Conservation (phyloP, 2,888 invertebrate genomes). For the Carpatolechia fugitivella region DNA sequence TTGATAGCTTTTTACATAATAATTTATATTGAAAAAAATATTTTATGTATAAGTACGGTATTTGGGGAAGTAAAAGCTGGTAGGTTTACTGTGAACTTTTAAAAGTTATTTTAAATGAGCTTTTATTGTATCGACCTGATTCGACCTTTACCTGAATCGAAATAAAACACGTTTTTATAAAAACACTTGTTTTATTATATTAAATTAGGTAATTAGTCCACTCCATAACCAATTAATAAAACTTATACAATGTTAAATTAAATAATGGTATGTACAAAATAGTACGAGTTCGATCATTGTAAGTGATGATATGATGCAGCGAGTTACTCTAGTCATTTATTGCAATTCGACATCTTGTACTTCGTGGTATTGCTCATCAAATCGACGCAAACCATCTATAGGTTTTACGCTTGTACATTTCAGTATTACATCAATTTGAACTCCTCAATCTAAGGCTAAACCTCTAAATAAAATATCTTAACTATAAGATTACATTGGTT, state of each 20-base stretch:
- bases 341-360: slow-evolving; percentile 51
- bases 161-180: slow-evolving; percentile 16
- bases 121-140: not conserved
- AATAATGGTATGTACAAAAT: slow-evolving; percentile 39
- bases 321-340: not conserved
- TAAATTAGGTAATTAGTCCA: slow-evolving; percentile 49
- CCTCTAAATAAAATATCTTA: not conserved
- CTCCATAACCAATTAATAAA: slow-evolving; percentile 62
- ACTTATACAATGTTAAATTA: slow-evolving; percentile 56
- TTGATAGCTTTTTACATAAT: too few species aligned
- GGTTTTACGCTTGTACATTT: slow-evolving; percentile 49
- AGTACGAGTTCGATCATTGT: not conserved
- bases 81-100: too few species aligned
- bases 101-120: too few species aligned
- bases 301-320: slow-evolving; percentile 1
- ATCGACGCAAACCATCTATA: slow-evolving; percentile 37
- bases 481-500: too few species aligned
- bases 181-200: slow-evolving; percentile 23
- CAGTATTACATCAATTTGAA: slow-evolving; percentile 44
- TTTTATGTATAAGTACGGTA: too few species aligned
- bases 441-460: slow-evolving; percentile 44
- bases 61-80: too few species aligned
- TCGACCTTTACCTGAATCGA: not conserved
- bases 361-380: slow-evolving; percentile 62
- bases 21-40: too few species aligned